Evolutionary conservation across 1,140 invertebrate species (phyloP), one percentile per base, ranked within the genome.

Genomic region (Centruroides sculpturatus): DNA sequence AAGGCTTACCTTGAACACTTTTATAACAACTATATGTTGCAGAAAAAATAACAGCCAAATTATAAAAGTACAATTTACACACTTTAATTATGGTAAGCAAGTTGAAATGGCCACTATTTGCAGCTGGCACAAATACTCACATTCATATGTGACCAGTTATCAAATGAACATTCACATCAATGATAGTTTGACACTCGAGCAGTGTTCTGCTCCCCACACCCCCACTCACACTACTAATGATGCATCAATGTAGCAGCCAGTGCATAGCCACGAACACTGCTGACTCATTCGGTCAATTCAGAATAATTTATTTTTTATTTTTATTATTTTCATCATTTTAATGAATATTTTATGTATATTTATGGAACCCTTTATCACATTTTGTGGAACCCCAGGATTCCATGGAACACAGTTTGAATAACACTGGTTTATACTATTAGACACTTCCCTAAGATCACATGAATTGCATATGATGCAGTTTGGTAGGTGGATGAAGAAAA

Each of bases 311-410:
- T n/a, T n/a, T 13, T 47, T 47, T 13, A 56, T 47, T 56, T 56
- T 47, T 56, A 56, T 56, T 56, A 56, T 56, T 56, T 56, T 48
- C 55, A 56, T 56, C 41, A 56, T 56, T 47, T 56, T 56, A 13
- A 56, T 48, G 55, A 47, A 47, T 56, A 56, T 41, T 55, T 55
- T 55, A 55, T 41, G 54, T 11, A 55, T 56, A 3, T 56, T 56
- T 48, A 56, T 56, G 46, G 41, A 48, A 47, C 46, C 46, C 13
- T 56, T 47, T 56, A 56, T 12, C 41, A 56, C 13, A 56, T 47
- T 56, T 56, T 56, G 46, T 56, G 35, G 41, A 56, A 56, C 46
- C 46, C 13, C 34, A 54, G 52, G 5, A 35, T 54, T 54, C 52
- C 35, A 23, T 54, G n/a, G 52, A 54, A 35, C 52, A 54, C 36